Evolutionary conservation across 1,140 invertebrate genomes (phyloP), one percentile per base, ranked within the genome.

Genomic region (Olivierus martensii): DNA sequence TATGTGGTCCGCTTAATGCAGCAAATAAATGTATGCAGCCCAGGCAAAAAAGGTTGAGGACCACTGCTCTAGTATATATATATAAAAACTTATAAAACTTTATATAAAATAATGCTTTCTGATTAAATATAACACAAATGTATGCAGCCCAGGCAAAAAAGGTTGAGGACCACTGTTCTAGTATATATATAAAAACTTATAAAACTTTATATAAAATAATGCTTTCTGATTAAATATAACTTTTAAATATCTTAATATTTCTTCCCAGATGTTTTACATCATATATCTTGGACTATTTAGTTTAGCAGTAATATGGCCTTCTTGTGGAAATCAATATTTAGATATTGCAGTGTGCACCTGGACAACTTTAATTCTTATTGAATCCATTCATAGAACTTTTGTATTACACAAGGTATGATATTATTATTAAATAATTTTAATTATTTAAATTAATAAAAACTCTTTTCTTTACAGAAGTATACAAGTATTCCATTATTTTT

Each of bases 251-350:
- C n/a, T n/a, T 43, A 38, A 28, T 52, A 7, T 34, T 22, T 62
- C 62, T 45, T n/a, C n/a, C n/a, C 53, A 69, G 69, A 57, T 68
- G 46, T 67, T 71, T 50, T 69, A 71, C 52, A 65, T 71, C 45
- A 42, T 65, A 7, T 72, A 65, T 58, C 62, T 73, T 47, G 61
- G 59, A 7, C 45, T 72, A 19, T 70, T 72, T 46, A 66, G 66
- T 41, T 49, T 69, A 18, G 67, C 67, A 36, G 61, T 68, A 35
- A 48, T 72, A 41, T 63, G 65, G 65, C 70, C 70, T 7, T 67
- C 65, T 28, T 71, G 69, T 65, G 69, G 69, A 5, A 65, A 70
- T 53, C 52, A 66, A 14, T 61, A 62, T 18, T 49, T 72, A 19
- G 69, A 71, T 51, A 51, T 62, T 21, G 50, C 63, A n/a, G 59